A percentile compares a stretch with the other conserved stretches of the same genome.
Conservation (phyloP, 2,113 vertebrate species). For the Vidua macroura region DNA sequence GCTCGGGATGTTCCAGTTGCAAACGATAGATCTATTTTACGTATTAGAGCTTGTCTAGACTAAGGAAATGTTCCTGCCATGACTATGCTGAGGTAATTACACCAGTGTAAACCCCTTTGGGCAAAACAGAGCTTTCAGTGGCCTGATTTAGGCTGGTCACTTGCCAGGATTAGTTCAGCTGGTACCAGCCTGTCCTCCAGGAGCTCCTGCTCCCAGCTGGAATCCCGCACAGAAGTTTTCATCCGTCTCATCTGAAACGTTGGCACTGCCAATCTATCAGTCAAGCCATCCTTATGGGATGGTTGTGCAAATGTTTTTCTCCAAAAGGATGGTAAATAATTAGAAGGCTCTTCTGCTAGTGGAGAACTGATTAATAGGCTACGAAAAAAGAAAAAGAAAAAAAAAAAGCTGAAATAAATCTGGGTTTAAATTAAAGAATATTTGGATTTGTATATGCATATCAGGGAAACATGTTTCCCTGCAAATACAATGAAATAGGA, state of each 20-base stretch:
- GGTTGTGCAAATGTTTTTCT: background rate
- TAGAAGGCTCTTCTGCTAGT: background rate
- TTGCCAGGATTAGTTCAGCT: slow-evolving; percentile 62
- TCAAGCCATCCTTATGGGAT: background rate
- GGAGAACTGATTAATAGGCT: background rate
- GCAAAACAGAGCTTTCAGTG: slow-evolving; percentile 64
- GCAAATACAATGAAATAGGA: background rate
- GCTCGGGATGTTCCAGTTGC: background rate
- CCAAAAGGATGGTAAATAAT: background rate
- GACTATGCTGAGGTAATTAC: slow-evolving; percentile 50
- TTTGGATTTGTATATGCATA: background rate
- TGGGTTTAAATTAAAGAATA: background rate
- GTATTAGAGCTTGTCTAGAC: slow-evolving; percentile 64
- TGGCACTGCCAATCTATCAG: background rate
- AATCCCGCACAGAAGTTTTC: background rate
- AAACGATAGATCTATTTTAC: slow-evolving; percentile 53
- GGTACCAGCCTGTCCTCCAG: slow-evolving; percentile 39
- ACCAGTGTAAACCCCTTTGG: slow-evolving; percentile 51
- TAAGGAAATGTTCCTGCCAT: slow-evolving; percentile 57
- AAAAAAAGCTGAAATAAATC: background rate
- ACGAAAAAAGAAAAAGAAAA: fast-evolving
- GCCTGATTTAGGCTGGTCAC: slow-evolving; percentile 59
- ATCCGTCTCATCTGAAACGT: background rate
- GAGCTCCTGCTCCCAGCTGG: slow-evolving; percentile 30
- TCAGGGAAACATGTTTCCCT: background rate